Base-by-base conservation (phyloP, 2,888 invertebrate genomes). In the Callosobruchus maculatus region DNA sequence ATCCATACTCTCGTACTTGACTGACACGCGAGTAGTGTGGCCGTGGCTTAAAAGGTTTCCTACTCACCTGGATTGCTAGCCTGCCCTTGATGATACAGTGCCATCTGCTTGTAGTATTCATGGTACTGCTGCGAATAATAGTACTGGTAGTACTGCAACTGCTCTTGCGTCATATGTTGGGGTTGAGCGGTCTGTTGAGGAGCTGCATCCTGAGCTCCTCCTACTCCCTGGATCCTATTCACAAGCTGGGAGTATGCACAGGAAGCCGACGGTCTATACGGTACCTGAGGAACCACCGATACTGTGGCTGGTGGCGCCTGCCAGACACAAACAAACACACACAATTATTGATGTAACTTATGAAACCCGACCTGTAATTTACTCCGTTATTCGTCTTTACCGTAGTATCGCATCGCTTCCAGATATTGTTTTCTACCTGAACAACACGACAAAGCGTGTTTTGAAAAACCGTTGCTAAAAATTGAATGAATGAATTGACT, bases 161-260 rank as follows among this genome's bases (percentile, higher is more conserved):
- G 85, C 71, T 87, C 86, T 77, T 84, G 82, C 5, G 82, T 83
- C 81, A 84, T 77, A 76, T 83, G 83, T 9, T 73, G 70, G 70
- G 76, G 78, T 68, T 77, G 74, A n/a, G 72, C 73, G 9, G 74
- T 69, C 18, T 0, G 67, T 30, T 22, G 72, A 20, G 67, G n/a
- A 22, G 70, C 71, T 20, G n/a, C 13, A n/a, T 71, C 67, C 49
- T 71, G 68, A 66, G 70, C 79, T 20, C 70, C 67, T 67, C 79
- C 77, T 67, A 66, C 90, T 49, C 94, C 95, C 76, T 94, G 93
- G 82, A 97, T 95, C 86, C 95, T 94, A 82, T 93, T 95, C 70
- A 97, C 94, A 78, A 97, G 88, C 90, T 95, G 93, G 9, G 95
- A 94, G 87, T 97, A 97, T 75, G 95, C 92, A 86, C 96, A 96